These are phyloP conservation scores for Callosobruchus maculatus DNA, from an alignment of 2,888 invertebrate species.

Conservation along the genomic window DNA sequence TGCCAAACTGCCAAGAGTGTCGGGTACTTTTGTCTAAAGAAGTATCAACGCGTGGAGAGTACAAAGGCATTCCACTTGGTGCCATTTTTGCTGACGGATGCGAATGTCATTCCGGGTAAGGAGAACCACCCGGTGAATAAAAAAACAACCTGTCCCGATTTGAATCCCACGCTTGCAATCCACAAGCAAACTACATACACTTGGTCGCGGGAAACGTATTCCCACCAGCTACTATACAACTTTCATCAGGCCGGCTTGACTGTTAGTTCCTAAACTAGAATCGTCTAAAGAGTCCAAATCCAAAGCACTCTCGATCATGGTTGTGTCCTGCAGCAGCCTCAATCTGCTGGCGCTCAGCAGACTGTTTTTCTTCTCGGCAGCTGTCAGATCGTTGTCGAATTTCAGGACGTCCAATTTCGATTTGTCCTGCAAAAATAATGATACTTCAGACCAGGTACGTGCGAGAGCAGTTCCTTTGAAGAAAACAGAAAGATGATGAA, in stretches of 20 bases:
- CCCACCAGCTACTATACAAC: constrained; percentile 36
- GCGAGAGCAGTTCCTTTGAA: no score
- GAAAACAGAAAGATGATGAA: no score
- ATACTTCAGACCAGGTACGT: no score
- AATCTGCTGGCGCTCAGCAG: constrained; percentile 63
- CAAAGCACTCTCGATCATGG: constrained; percentile 86
- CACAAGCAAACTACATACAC: background rate
- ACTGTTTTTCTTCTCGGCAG: constrained; percentile 48
- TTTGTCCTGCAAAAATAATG: constrained; percentile 34
- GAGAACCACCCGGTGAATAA: no score
- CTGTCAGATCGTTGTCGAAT: constrained; percentile 45
- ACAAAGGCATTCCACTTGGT: no score
- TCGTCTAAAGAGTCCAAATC: constrained; percentile 84
- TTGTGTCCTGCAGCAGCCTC: constrained; percentile 78
- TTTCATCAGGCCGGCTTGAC: constrained; percentile 65
- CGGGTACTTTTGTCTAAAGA: no score
- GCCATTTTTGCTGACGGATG: no score
- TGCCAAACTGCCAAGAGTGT: no score
- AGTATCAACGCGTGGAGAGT: no score
- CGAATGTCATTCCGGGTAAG: no score
- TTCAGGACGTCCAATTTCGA: constrained; percentile 28
- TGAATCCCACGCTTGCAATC: no score
- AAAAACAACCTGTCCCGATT: no score
- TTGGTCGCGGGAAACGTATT: background rate
- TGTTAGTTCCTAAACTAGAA: constrained; percentile 64